Percentiles rank a stretch among this genome's conserved stretches.
These are phyloP conservation scores for Drosophila serrata DNA, from an alignment of 1,140 invertebrate genomes.

Conservation along the genomic window DNA sequence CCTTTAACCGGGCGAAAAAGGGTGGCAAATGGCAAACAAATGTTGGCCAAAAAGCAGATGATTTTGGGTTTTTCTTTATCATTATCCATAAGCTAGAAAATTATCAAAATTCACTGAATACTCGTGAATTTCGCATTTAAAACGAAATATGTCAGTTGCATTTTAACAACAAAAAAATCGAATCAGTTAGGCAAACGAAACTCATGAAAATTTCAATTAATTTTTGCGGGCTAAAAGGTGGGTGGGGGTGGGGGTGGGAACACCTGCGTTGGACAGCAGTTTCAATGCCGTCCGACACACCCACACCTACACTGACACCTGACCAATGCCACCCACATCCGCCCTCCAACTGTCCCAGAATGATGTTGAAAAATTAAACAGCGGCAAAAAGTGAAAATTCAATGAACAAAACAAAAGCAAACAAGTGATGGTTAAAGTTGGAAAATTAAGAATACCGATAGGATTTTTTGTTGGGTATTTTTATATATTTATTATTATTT, in stretches of 20 bases:
- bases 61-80: constrained; percentile 1
- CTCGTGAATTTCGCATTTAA: background rate
- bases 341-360: constrained; percentile 17
- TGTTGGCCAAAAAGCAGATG: constrained; percentile 1
- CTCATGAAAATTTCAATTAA: constrained; percentile 33
- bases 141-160: constrained; percentile 3
- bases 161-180: constrained; percentile 5
- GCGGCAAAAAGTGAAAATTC: constrained; percentile 23
- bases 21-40: constrained; percentile 46
- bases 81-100: background rate
- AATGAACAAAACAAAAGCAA: constrained; percentile 17
- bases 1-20: constrained; percentile 43
- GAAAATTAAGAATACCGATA: no score
- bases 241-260: background rate
- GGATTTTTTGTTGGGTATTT: no score
- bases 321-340: background rate
- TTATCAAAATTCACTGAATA: background rate
- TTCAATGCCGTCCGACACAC: constrained; percentile 26
- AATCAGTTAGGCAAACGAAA: constrained; percentile 1
- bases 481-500: no score
- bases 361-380: constrained; percentile 51
- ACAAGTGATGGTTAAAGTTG: background rate
- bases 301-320: background rate
- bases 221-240: background rate
- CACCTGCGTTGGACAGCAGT: constrained; percentile 30